Conservation (phyloP, 2,888 invertebrate species). For the Machimus rusticus region DNA sequence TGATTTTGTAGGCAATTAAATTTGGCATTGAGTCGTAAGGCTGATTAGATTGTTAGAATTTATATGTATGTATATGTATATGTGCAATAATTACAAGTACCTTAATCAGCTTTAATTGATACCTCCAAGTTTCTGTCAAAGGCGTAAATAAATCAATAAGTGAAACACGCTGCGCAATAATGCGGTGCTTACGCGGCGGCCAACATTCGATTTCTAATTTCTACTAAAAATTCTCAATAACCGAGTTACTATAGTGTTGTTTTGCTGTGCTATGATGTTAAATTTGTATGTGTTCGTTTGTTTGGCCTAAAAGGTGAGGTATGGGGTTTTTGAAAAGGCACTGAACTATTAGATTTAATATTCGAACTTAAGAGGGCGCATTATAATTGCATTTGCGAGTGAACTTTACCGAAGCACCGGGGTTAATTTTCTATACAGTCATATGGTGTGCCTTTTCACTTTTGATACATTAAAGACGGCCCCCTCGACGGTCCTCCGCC, state of each 20-base stretch:
- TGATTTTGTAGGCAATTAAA: neutral
- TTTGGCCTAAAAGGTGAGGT: neutral
- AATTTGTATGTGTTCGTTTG: neutral
- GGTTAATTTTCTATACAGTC: neutral
- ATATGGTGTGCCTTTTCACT: constrained; percentile 13
- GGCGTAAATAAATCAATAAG: neutral
- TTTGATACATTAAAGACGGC: constrained; percentile 18
- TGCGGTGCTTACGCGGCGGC: neutral
- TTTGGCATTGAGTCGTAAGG: neutral
- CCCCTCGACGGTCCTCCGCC: constrained; percentile 15
- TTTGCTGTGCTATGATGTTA: neutral
- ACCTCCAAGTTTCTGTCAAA: neutral
- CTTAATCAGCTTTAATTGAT: neutral
- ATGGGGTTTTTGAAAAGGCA: neutral
- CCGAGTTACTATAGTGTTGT: neutral
- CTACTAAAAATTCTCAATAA: neutral
- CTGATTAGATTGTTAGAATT: neutral
- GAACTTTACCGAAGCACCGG: constrained; percentile 24
- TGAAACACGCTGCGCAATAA: neutral
- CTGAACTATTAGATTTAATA: constrained; percentile 34
- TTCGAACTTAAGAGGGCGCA: constrained; percentile 19
- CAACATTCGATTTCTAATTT: neutral
- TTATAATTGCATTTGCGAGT: constrained; percentile 38
- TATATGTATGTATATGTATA: neutral
- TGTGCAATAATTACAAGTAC: neutral